Base-by-base conservation (phyloP, 2,888 invertebrate genomes). In the Ichneumoninae sp. region DNA sequence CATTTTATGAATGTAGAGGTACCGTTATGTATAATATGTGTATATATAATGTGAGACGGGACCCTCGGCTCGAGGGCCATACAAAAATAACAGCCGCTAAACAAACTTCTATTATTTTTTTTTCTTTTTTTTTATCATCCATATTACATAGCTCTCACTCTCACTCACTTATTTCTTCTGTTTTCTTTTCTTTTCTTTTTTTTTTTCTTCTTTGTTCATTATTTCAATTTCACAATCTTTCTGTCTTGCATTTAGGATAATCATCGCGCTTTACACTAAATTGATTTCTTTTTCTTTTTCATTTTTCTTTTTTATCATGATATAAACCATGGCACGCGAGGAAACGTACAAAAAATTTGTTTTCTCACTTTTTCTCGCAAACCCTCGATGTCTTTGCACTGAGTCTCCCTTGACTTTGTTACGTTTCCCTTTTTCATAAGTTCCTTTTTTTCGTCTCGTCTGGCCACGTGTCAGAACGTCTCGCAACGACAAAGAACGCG, bases 41-140 rank as follows among this genome's bases (percentile, higher is more conserved):
- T 74, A 76, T 81, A 60, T 78, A 76, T 80, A 70, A 71, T 52
- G 69, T 84, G 88, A 87, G 89, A 84, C 89, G 88, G 89, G 90
- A 90, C 91, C 88, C 78, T 87, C 85, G 83, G 87, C 69, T 85
- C 86, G 88, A 87, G 92, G 91, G 90, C 91, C 91, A 93, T 93
- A 93, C 89, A 93, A 93, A 93, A 93, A 93, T 93, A 93, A 93
- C 91, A 93, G 92, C 91, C 91, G 91, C 89, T 89, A 70, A 91
- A 92, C 90, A 90, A 92, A 90, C 90, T 91, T 90, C 87, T 86
- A 87, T 83, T 86, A 81, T 83, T 80, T 69, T 74, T 84, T 86
- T 86, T 88, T 83, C 86, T 83, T 84, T 69, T 74, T 88, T 83
- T 86, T 84, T 82, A 76, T 69, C 82, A 82, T 70, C 74, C 70